phyloP scores from a whole-genome alignment of 1,140 invertebrate genomes.

The Dendrolimus kikuchii region DNA sequence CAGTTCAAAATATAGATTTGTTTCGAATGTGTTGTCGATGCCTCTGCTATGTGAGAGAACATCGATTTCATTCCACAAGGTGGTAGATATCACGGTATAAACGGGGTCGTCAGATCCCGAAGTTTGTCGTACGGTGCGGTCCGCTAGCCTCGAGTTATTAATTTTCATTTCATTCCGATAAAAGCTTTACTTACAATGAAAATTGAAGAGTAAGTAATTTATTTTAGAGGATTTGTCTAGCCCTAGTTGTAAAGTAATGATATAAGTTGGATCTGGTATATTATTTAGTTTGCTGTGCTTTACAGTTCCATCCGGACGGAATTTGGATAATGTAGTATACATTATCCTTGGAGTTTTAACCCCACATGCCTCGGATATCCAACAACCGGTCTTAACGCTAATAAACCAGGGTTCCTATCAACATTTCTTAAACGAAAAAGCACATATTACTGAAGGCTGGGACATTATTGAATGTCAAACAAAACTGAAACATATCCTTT shows the following conservation, averaged over 20 bases:
- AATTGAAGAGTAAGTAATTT: slow-evolving; percentile 15
- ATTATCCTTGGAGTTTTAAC: neutral
- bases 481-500: no score
- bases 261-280: slow-evolving; percentile 1
- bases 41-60: no score
- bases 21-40: no score
- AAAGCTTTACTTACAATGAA: slow-evolving; percentile 23
- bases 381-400: no score
- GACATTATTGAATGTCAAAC: no score
- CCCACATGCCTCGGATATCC: no score
- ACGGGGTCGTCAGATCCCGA: slow-evolving; percentile 23
- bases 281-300: neutral
- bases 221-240: slow-evolving; percentile 8
- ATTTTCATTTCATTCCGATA: slow-evolving; percentile 45
- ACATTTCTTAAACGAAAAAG: no score
- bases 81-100: slow-evolving; percentile 28
- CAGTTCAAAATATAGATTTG: no score
- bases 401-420: no score
- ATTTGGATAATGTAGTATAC: neutral
- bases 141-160: slow-evolving; percentile 33
- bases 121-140: slow-evolving; percentile 20
- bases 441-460: no score
- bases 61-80: neutral
- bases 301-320: neutral
- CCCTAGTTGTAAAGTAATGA: no score